A percentile compares a stretch with the other conserved stretches of the same genome.
Conservation (phyloP, 2,113 vertebrate genomes). For the Microtus montanus region DNA sequence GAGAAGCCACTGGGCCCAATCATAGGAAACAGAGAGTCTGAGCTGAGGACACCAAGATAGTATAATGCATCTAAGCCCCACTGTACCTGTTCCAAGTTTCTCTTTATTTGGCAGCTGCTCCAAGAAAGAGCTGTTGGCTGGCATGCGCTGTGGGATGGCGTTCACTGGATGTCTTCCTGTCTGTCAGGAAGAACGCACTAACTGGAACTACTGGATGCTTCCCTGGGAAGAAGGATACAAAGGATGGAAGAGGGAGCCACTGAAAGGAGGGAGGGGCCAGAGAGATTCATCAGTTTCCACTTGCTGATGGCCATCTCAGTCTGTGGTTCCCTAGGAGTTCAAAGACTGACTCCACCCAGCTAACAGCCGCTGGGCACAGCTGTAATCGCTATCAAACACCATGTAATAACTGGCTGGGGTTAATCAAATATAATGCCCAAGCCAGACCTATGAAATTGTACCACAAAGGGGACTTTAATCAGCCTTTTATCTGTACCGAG, state of each 20-base stretch:
- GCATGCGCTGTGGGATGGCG: neutral
- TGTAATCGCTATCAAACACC: constrained; percentile 28
- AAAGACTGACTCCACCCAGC: constrained; percentile 32
- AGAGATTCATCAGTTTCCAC: neutral
- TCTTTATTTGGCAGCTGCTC: neutral
- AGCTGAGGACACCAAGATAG: neutral
- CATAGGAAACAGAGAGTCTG: neutral
- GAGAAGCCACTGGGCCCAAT: neutral
- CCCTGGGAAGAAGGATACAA: neutral
- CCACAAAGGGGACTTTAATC: constrained; percentile 78
- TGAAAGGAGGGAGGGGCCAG: neutral
- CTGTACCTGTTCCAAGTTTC: neutral
- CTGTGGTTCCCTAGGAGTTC: neutral
- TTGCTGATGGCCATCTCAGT: constrained; percentile 26
- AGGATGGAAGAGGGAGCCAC: neutral
- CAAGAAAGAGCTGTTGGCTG: neutral
- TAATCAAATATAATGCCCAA: constrained; percentile 70
- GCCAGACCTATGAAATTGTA: constrained; percentile 72
- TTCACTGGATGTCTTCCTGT: constrained; percentile 37
- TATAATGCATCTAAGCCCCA: neutral
- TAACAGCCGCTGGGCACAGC: constrained; percentile 8
- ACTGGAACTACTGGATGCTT: neutral
- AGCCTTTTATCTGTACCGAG: constrained; percentile 76
- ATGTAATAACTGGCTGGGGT: constrained; percentile 63
- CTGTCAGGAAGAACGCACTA: neutral